Conservation (phyloP, 2,113 vertebrate species). For the Dissostichus mawsoni region DNA sequence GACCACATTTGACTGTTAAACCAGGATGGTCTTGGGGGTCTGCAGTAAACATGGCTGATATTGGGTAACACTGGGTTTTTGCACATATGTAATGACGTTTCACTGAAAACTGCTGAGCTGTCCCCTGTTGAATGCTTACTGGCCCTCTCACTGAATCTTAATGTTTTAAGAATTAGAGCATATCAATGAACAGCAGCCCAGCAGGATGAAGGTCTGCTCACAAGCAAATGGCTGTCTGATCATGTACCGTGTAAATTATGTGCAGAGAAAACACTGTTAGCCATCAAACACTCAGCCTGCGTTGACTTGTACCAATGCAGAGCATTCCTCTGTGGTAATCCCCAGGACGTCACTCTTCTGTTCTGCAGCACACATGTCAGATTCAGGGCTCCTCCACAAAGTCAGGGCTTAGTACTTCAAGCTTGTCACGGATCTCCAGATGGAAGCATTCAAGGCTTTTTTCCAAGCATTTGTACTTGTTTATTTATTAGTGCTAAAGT, state of each 20-base stretch:
- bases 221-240: conserved; percentile 49
- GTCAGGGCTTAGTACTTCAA: conserved; percentile 70
- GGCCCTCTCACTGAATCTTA: background rate
- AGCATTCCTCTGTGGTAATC: conserved; percentile 63
- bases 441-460: conserved; percentile 76
- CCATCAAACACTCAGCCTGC: conserved; percentile 30
- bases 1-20: background rate
- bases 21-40: background rate
- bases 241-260: conserved; percentile 55
- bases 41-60: background rate
- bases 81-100: background rate
- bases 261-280: conserved; percentile 26
- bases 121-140: background rate
- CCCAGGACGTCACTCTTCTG: conserved; percentile 66
- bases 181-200: conserved; percentile 20
- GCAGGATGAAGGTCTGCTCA: conserved; percentile 42
- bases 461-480: conserved; percentile 73
- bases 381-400: conserved; percentile 71
- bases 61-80: background rate
- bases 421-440: conserved; percentile 82
- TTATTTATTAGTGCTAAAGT: conserved; percentile 81
- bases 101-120: background rate
- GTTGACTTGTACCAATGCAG: conserved; percentile 51
- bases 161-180: conserved; percentile 14
- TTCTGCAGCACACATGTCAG: conserved; percentile 72